phyloP scores from a whole-genome alignment of 2,888 invertebrate species.

The Hylaea fasciaria region DNA sequence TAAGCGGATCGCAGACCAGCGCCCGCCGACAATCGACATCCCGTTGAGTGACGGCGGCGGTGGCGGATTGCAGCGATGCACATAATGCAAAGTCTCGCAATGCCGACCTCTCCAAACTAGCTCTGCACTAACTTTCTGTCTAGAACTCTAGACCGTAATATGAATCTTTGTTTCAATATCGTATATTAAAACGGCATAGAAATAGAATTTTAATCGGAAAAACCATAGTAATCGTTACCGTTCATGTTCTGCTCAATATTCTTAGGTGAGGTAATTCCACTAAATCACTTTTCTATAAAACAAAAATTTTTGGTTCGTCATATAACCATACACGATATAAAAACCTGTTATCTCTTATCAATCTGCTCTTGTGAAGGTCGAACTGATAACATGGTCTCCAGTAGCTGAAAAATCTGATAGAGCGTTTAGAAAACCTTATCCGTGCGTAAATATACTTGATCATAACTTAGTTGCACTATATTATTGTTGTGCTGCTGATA shows the following conservation, averaged over 20 bases:
- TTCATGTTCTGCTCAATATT: no score
- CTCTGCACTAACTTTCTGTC: slow-evolving; percentile 37
- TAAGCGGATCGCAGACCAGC: slow-evolving; percentile 43
- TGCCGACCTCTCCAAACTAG: slow-evolving; percentile 36
- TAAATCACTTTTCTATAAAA: background rate
- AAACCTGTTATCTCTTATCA: slow-evolving; percentile 80
- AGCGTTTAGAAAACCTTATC: slow-evolving; percentile 11
- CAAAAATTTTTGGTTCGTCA: slow-evolving; percentile 10
- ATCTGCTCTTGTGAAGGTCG: slow-evolving; percentile 81
- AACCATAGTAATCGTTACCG: no score
- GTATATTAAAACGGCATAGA: background rate
- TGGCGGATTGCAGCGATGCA: slow-evolving; percentile 56
- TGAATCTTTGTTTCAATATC: slow-evolving; percentile 31
- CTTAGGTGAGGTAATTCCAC: no score
- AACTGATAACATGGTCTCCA: slow-evolving; percentile 63
- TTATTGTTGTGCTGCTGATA: background rate
- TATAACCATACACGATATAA: slow-evolving; percentile 33
- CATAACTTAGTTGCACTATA: background rate
- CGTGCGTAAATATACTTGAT: background rate
- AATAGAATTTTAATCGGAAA: background rate
- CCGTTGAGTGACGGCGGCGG: slow-evolving; percentile 46
- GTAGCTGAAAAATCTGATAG: slow-evolving; percentile 39
- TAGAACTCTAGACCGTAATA: slow-evolving; percentile 45
- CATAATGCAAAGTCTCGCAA: slow-evolving; percentile 56
- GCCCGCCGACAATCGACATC: slow-evolving; percentile 74